Conservation (phyloP, 35 echinoderm and acorn worm genomes). For the Amphiura filiformis region DNA sequence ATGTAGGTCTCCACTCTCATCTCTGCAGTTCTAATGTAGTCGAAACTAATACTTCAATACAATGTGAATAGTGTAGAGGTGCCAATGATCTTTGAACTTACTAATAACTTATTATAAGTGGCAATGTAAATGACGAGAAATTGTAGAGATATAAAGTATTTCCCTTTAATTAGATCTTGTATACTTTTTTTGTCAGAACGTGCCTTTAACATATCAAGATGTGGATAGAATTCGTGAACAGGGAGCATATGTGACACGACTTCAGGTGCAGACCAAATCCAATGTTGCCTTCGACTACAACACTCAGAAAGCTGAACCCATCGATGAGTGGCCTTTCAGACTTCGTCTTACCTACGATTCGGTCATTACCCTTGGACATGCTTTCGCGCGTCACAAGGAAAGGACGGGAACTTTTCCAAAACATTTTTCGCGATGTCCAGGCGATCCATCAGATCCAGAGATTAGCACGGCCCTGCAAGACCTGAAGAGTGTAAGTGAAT, state of each 20-base stretch:
- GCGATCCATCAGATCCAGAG: neutral
- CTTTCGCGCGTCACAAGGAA: constrained; percentile 33
- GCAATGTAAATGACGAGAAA: no score
- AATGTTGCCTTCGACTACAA: constrained; percentile 53
- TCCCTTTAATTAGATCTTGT: no score
- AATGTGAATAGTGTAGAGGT: no score
- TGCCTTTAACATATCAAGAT: constrained; percentile 63
- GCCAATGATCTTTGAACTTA: no score
- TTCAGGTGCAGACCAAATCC: constrained; percentile 42
- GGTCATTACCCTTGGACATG: constrained; percentile 38
- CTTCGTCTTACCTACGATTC: constrained; percentile 73
- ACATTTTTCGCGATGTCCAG: constrained; percentile 25
- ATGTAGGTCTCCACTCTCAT: no score
- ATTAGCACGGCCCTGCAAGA: constrained; percentile 52
- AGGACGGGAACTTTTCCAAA: constrained; percentile 30
- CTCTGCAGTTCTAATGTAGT: no score
- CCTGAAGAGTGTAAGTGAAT: constrained; percentile 54
- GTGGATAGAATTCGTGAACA: constrained; percentile 47
- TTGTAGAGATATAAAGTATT: no score
- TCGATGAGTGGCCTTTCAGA: constrained; percentile 82
- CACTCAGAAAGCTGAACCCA: constrained; percentile 65
- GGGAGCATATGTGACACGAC: constrained; percentile 75
- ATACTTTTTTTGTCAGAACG: constrained; percentile 47
- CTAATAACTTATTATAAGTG: no score
- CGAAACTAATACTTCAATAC: no score